Percentiles rank a stretch among this genome's conserved stretches.
phyloP scores from a whole-genome alignment of 2,797 vertebrate species.

The Sarcophilus harrisii region DNA sequence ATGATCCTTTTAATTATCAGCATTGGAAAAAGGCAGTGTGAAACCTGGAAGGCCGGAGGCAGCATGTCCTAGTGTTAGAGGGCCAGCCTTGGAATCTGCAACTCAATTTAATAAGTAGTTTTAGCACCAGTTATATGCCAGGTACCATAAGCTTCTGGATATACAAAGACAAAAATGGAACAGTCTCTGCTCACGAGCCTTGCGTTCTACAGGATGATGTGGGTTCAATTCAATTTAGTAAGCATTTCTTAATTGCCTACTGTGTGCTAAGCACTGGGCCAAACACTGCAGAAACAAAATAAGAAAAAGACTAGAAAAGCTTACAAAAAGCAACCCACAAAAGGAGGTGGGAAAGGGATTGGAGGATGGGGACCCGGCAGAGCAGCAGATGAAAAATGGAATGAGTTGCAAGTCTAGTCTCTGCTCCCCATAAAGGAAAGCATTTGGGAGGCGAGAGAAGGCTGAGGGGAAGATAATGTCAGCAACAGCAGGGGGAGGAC shows the following conservation, averaged over 20 bases:
- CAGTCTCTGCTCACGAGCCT: neutral
- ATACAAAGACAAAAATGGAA: neutral
- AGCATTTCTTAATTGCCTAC: neutral
- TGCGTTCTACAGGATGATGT: neutral
- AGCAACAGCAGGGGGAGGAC: neutral
- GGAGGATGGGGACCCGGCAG: neutral
- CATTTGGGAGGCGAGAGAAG: neutral
- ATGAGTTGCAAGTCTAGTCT: neutral
- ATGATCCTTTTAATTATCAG: neutral
- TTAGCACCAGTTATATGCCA: neutral
- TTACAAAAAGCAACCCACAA: neutral
- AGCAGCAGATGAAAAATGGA: neutral
- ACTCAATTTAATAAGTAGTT: neutral
- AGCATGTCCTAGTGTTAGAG: neutral
- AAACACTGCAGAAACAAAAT: fast-evolving
- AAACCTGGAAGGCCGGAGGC: neutral
- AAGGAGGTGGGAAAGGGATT: neutral
- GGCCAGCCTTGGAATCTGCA: neutral
- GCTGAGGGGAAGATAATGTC: neutral
- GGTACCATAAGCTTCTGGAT: neutral
- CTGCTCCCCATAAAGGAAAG: neutral
- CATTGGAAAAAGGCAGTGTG: neutral
- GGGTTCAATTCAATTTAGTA: neutral
- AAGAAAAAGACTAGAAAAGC: neutral
- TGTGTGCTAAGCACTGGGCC: neutral